A percentile compares a stretch with the other conserved stretches of the same genome.
Evolutionary conservation across 2,797 vertebrate species (phyloP).

Genomic region (Manis crassicaudata): DNA sequence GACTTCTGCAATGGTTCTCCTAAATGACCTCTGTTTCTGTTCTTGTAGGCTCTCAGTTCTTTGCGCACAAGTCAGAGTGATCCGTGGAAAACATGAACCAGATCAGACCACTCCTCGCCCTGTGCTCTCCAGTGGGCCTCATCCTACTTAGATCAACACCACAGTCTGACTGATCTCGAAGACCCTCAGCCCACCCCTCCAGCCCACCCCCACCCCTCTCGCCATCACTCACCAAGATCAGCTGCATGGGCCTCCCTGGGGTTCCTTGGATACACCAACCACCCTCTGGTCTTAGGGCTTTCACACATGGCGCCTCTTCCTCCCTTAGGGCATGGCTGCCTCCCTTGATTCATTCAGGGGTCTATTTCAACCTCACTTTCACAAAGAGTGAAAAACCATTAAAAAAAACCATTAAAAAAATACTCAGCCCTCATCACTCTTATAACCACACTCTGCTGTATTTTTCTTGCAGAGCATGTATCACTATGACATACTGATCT

Average conservation of each 20-base stretch:
- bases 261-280: background rate
- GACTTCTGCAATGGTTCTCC: background rate
- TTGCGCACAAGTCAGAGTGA: background rate
- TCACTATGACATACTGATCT: background rate
- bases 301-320: accelerated
- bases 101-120: background rate
- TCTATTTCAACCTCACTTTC: background rate
- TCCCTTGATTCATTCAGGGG: background rate
- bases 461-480: background rate
- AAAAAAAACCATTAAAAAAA: background rate
- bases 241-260: background rate
- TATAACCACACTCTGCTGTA: background rate
- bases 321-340: background rate
- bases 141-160: background rate
- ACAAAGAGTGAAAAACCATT: background rate
- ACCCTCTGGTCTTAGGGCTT: background rate
- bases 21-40: background rate
- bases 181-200: background rate
- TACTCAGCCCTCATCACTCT: background rate
- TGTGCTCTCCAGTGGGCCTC: background rate
- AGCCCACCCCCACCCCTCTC: accelerated
- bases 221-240: background rate
- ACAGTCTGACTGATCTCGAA: background rate
- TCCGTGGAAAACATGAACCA: background rate
- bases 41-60: background rate